Evolutionary conservation across 2,888 invertebrate species (phyloP), one percentile per base, ranked within the genome.

Genomic region (Hyles lineata): DNA sequence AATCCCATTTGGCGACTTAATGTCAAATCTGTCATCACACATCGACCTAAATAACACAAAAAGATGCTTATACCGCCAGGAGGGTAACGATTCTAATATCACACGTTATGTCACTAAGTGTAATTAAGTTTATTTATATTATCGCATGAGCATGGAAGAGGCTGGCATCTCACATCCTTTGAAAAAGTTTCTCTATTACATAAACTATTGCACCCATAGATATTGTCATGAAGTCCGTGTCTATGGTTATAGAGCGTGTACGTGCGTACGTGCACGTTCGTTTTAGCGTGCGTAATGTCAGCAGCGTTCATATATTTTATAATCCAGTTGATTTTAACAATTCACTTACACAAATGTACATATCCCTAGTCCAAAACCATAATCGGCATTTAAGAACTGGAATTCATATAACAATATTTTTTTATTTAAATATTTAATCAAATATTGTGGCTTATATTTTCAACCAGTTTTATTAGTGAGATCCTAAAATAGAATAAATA

Each of bases 11-110:
- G 3, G 43, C 8, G 15, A 43, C 11, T 43, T 43, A 11, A 43
- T 43, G 21, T 43, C 21, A 63, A 63, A 63, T 21, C 5, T 43
- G 35, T 11, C 23, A 43, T 43, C 63, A 35, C 43, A 55, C 17
- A 43, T 35, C 6, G 9, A n/a, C 32, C 32, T 29, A n/a, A 21
- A 21, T 15, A 63, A 43, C 15, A 62, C 29, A 63, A 55, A 21
- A 63, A 5, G 62, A 43, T 35, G n/a, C 62, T 62, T 62, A 35
- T 43, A 63, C 63, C 63, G 21, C 35, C 70, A 72, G 78, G 85
- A 87, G 88, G 87, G 81, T 78, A 80, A 79, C 80, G 79, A 84
- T 83, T 84, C 90, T 90, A 90, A 87, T 90, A 90, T 90, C 90
- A 90, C 90, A 88, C 90, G 80, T 87, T 85, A 85, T 81, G 83